Evolutionary conservation across 2,888 invertebrate genomes (phyloP), one percentile per base, ranked within the genome.

Genomic region (Acleris cristana): DNA sequence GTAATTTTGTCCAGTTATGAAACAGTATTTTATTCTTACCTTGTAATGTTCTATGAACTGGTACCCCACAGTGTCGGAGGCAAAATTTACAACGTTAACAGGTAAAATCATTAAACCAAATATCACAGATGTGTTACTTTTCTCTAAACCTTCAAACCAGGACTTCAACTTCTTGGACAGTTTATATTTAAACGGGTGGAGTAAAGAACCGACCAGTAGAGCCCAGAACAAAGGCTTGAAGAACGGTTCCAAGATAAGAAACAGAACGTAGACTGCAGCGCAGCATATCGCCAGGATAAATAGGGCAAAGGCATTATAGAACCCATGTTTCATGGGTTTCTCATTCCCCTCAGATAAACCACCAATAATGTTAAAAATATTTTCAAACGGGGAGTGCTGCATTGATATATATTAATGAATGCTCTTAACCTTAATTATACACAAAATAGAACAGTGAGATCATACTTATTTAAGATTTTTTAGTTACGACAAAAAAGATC

Each of bases 211-310:
- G 78, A 98, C 97, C 44, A 99, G 92, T 65, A 98, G 93, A 0
- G 99, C 99, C 99, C 99, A 99, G 75, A 99, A 94, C 63, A 99
- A 88, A 0, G 99, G 99, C 74, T 97, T 96, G 45, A 99, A 95
- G 87, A 99, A 99, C 0, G 98, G 98, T 77, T 97, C 96, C 40
- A 99, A 90, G 73, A 98, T 96, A 71, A 97, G 94, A 86, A 97
- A 98, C 8, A 98, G 93, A 2, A 97, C 96, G 83, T 95, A 96
- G 52, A 95, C 93, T 18, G 96, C 96, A 48, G 94, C 94, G 80
- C 95, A 94, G 74, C 95, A 94, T 59, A 96, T 84, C 53, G 94
- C 90, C 70, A 97, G 90, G 72, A 97, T 94, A 75, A 97, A 94
- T 64, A 97, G 89, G n/a, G 97, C 97, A 69, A 97, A 94, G 6